A percentile compares a stretch with the other conserved stretches of the same genome.
Conservation (phyloP, 2,888 invertebrate genomes). For the Cryptocephalus primarius region DNA sequence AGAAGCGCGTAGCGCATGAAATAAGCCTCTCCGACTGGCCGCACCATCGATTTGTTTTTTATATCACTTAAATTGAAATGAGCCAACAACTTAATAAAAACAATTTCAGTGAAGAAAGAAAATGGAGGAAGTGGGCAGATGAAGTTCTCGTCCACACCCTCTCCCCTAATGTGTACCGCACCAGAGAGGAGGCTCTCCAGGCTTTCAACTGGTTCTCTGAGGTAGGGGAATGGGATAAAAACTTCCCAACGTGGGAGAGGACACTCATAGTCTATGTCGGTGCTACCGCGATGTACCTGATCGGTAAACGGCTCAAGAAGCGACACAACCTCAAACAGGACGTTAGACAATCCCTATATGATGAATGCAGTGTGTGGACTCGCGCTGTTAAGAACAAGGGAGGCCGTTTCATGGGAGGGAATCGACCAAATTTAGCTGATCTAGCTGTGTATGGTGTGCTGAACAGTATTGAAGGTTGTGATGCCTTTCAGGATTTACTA, state of each 20-base stretch:
- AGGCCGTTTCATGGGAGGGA: slow-evolving; percentile 75
- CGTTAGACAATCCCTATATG: slow-evolving; percentile 80
- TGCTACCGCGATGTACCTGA: slow-evolving; percentile 86
- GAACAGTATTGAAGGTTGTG: slow-evolving; percentile 87
- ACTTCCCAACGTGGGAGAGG: slow-evolving; percentile 81
- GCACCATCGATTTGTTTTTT: too few relatives aligned
- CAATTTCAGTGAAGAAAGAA: slow-evolving; percentile 70
- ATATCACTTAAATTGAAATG: neutral
- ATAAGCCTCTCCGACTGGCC: too few relatives aligned
- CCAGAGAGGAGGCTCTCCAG: slow-evolving; percentile 70
- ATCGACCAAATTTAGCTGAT: slow-evolving; percentile 82
- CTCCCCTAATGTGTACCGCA: slow-evolving; percentile 95
- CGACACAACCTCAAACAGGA: slow-evolving; percentile 80
- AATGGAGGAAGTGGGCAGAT: slow-evolving; percentile 96
- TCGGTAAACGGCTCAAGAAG: slow-evolving; percentile 79
- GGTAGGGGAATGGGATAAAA: slow-evolving; percentile 83
- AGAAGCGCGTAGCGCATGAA: too few relatives aligned
- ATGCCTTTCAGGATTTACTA: slow-evolving; percentile 74
- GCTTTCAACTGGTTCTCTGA: slow-evolving; percentile 92
- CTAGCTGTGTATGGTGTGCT: slow-evolving; percentile 83
- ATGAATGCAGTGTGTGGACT: slow-evolving; percentile 76
- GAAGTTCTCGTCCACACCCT: slow-evolving; percentile 80
- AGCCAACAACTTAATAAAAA: neutral
- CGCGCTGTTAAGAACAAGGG: slow-evolving; percentile 57
- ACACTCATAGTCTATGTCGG: slow-evolving; percentile 83